Base-by-base conservation (phyloP, 2,113 vertebrate genomes). In the Apeltes quadracus region DNA sequence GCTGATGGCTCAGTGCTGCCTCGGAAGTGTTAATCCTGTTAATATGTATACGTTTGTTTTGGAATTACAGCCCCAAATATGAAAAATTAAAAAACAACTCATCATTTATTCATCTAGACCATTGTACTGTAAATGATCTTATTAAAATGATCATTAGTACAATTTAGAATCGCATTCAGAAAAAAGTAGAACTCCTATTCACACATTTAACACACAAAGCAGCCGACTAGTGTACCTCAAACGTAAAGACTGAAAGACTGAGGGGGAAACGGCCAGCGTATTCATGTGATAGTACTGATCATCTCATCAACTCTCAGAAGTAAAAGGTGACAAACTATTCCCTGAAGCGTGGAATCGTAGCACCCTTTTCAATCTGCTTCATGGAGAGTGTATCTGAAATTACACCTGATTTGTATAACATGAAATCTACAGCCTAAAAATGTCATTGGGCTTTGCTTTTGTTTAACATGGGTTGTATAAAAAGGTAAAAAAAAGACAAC, bases 401-500 rank as follows among this genome's bases (percentile, higher is more conserved):
- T 61, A 12, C 43, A 8, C 7, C 23, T 69, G 7, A 14, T 67
- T 20, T 38, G 11, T 6, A 15, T 4, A 56, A 53, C 15, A 29
- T 48, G 59, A 38, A 63, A 64, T 13, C 56, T 18, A 69, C 29
- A 56, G n/a, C 27, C 54, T 27, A 12, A 36, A 48, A 32, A 16
- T 3, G 7, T 8, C 23, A 50, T 2, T n/a, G n/a, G n/a, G n/a
- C n/a, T n/a, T n/a, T n/a, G n/a, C n/a, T n/a, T n/a, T n/a, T n/a
- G n/a, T n/a, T n/a, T n/a, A n/a, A n/a, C n/a, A n/a, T n/a, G n/a
- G n/a, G n/a, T n/a, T n/a, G 12, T 61, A 64, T 38, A 43, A 59
- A 87, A 72, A 23, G 5, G 2, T 61, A 25, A n/a, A 65, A 65
- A 72, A 59, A 66, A 1, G 55, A 65, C 32, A 34, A 32, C 1